phyloP scores from a whole-genome alignment of 2,113 vertebrate species.

The Grantiella picta region DNA sequence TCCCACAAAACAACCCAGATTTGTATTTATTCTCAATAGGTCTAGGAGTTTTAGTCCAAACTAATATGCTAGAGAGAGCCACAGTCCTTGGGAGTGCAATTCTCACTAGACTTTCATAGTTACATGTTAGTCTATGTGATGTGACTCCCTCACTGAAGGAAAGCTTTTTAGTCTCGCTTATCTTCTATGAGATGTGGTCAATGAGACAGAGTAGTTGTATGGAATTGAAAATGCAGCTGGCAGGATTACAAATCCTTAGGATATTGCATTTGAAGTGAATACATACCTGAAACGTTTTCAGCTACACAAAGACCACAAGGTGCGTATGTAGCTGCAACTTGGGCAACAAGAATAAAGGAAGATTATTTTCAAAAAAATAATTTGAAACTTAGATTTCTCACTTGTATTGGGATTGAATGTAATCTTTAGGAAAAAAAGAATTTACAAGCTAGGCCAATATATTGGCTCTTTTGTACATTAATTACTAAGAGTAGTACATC shows the following conservation, averaged over 20 bases:
- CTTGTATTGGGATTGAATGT: neutral
- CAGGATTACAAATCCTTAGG: neutral
- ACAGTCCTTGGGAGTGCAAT: neutral
- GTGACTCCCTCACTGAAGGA: neutral
- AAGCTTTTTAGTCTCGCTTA: neutral
- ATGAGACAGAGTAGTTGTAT: neutral
- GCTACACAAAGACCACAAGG: neutral
- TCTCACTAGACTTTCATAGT: neutral
- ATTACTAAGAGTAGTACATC: neutral
- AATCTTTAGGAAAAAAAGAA: neutral
- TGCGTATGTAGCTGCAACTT: accelerated
- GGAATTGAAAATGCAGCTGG: neutral
- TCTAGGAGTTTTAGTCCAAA: neutral
- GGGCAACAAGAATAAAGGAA: neutral
- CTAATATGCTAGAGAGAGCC: neutral
- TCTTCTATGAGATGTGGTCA: neutral
- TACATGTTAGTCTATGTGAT: accelerated
- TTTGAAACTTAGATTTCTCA: neutral
- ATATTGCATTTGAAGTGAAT: neutral
- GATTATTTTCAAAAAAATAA: neutral
- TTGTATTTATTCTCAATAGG: neutral
- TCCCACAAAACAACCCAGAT: neutral
- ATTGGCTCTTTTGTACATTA: neutral
- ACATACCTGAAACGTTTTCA: neutral
- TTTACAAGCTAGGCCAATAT: neutral